These are phyloP conservation scores for Arctocebus calabarensis DNA, from an alignment of 2,797 vertebrate species.

Conservation along the genomic window DNA sequence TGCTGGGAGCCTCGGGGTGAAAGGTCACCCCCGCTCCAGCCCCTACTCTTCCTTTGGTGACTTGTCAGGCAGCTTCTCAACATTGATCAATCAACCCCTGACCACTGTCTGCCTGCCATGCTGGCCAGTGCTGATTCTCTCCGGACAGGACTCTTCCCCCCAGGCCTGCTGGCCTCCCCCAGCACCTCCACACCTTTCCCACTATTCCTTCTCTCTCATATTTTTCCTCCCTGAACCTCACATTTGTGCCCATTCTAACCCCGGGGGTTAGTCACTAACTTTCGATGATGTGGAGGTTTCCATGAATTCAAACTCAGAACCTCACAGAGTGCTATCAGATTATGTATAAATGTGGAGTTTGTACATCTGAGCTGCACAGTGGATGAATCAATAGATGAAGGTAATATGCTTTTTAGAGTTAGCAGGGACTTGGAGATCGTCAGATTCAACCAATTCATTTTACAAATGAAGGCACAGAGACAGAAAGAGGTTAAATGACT, in stretches of 20 bases:
- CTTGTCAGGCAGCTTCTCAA: slow-evolving; percentile 76
- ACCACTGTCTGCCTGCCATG: background rate
- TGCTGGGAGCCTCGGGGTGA: slow-evolving; percentile 70
- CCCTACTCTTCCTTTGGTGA: slow-evolving; percentile 65
- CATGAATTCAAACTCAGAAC: background rate
- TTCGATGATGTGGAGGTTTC: background rate
- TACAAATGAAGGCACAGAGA: slow-evolving; percentile 51
- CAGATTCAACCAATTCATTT: background rate
- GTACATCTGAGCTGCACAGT: background rate
- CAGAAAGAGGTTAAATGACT: background rate
- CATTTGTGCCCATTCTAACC: background rate
- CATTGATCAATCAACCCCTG: slow-evolving; percentile 76
- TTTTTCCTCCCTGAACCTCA: background rate
- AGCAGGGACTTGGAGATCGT: background rate
- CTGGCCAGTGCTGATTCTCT: background rate
- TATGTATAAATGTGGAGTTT: background rate
- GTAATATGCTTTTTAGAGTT: background rate
- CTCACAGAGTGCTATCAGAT: background rate
- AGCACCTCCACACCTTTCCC: background rate
- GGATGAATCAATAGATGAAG: background rate
- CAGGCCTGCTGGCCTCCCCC: slow-evolving; percentile 23
- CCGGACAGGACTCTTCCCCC: background rate
- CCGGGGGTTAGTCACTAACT: background rate
- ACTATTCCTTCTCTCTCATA: background rate
- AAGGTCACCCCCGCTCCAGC: slow-evolving; percentile 71